Base-by-base conservation (phyloP, 2,888 invertebrate genomes). In the Acronicta psi region DNA sequence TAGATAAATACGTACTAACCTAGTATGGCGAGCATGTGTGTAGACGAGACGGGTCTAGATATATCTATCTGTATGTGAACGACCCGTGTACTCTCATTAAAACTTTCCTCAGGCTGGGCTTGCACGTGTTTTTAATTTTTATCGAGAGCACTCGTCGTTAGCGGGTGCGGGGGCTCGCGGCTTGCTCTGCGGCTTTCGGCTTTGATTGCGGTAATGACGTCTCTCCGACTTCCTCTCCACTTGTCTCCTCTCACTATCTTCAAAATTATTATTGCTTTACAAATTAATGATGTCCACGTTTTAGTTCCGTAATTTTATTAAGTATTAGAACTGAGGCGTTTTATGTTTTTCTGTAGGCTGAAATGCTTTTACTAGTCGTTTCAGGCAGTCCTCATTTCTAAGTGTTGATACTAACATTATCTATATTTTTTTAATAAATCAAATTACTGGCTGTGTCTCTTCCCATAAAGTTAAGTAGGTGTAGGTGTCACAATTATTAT, bases 111-210 rank as follows among this genome's bases (percentile, higher is more conserved):
- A 88, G 92, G 87, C 91, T 88, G 89, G 88, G 90, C 88, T 87
- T 91, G 93, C 93, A 93, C 93, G 93, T 94, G 94, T 94, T 94
- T 94, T 94, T 94, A 94, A 93, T 94, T 94, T 94, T 93, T 94
- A 94, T 94, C 93, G 94, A 94, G 93, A 93, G 93, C 91, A 82
- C 93, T 94, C 89, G 83, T 92, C 91, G 92, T 92, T 91, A 91
- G 89, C 84, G 81, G 85, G 65, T 62, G 59, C 64, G 79, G 80
- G 73, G 79, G 71, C 69, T 76, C 82, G 81, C 82, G 79, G 72
- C 69, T 77, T 82, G 80, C 81, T 82, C 86, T 85, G 88, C 85
- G 88, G 89, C 85, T 85, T 84, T 82, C 86, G 81, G 77, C 93
- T 94, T 93, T 94, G 94, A 94, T 93, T 94, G 93, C 92, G 91